Percentiles rank a stretch among this genome's conserved stretches.
These are phyloP conservation scores for Paramormyrops kingsleyae DNA, from an alignment of 2,113 vertebrate genomes.

Conservation along the genomic window DNA sequence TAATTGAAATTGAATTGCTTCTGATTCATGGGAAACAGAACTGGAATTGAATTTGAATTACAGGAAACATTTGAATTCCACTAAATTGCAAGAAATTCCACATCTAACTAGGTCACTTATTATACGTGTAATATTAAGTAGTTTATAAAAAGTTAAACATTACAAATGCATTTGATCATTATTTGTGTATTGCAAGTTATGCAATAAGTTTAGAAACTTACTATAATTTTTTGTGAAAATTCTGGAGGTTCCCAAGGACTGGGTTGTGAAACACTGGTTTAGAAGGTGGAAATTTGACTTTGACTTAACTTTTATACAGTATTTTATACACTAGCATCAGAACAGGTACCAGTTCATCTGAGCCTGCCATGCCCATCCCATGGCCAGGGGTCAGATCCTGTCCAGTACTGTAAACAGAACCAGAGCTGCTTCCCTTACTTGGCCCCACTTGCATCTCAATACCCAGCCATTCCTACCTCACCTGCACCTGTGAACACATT, in stretches of 20 bases:
- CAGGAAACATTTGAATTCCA: background rate
- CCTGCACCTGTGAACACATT: too few relatives aligned
- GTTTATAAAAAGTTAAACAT: background rate
- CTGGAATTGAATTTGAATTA: background rate
- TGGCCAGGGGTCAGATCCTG: too few relatives aligned
- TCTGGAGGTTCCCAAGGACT: background rate
- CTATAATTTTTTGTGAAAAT: background rate
- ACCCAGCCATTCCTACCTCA: too few relatives aligned
- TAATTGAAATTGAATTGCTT: background rate
- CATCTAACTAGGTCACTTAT: background rate
- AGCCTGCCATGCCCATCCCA: too few relatives aligned
- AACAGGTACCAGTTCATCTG: background rate
- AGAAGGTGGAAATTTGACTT: background rate
- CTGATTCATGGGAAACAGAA: background rate
- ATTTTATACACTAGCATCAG: too few relatives aligned
- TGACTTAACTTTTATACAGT: background rate
- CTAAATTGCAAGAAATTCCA: background rate
- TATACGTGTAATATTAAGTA: background rate
- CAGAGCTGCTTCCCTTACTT: too few relatives aligned
- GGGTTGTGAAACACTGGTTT: background rate
- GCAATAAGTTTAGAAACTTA: background rate
- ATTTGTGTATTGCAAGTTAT: background rate
- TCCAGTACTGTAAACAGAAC: too few relatives aligned
- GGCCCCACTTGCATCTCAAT: too few relatives aligned
- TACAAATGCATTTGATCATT: background rate